Evolutionary conservation across 1,140 invertebrate genomes (phyloP).

Genomic region (Bicyclus anynana): DNA sequence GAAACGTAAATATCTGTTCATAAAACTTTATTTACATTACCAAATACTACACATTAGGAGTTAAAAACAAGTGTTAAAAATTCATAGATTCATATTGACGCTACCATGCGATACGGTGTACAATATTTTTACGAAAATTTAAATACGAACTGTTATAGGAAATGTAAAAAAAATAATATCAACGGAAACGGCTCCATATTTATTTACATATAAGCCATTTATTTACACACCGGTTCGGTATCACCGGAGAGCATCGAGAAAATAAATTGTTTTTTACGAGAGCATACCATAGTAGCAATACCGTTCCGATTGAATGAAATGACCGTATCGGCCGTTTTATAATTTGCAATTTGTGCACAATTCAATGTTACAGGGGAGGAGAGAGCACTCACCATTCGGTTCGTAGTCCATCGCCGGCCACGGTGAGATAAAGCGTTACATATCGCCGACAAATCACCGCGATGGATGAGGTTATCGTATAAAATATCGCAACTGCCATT

Average conservation of each 20-base stretch:
- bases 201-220: not conserved
- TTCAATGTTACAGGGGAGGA: conserved; percentile 30
- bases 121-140: too few relatives aligned
- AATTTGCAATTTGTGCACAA: conserved; percentile 29
- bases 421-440: conserved; percentile 20
- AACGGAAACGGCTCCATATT: not conserved
- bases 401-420: conserved; percentile 26
- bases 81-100: too few relatives aligned
- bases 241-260: not conserved
- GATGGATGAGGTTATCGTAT: not conserved
- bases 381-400: conserved; percentile 36
- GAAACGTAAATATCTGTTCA: too few relatives aligned
- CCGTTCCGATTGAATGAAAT: conserved; percentile 19
- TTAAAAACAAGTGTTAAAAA: too few relatives aligned
- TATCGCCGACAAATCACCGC: conserved; percentile 11
- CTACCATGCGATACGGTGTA: too few relatives aligned
- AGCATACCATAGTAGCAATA: conserved; percentile 1
- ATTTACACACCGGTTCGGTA: not conserved
- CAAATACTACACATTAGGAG: too few relatives aligned
- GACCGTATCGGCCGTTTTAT: conserved; percentile 20
- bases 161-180: not conserved
- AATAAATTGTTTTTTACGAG: conserved; percentile 8
- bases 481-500: conserved; percentile 52
- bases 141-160: too few relatives aligned
- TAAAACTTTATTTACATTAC: too few relatives aligned